Evolutionary conservation across 2,113 vertebrate species (phyloP).

Genomic region (Marmota monax): DNA sequence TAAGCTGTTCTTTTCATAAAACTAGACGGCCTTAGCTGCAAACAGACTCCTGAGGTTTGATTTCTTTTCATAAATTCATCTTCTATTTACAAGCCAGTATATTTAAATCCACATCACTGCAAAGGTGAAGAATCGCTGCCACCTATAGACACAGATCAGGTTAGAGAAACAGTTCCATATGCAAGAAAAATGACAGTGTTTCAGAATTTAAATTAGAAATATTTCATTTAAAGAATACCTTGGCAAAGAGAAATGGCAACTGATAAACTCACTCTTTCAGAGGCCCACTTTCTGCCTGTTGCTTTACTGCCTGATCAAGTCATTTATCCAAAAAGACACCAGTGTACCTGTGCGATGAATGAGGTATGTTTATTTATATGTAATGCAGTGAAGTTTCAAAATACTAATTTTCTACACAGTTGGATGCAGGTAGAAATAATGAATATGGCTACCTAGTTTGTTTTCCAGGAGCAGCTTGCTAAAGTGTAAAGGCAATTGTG

Average conservation of each 20-base stretch:
- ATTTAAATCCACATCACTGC: slow-evolving; percentile 25
- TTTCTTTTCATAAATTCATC: slow-evolving; percentile 49
- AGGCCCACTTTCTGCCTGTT: slow-evolving; percentile 57
- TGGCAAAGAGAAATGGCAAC: slow-evolving; percentile 62
- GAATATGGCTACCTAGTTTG: slow-evolving; percentile 54
- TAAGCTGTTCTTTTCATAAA: slow-evolving; percentile 54
- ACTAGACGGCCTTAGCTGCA: not conserved
- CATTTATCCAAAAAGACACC: slow-evolving; percentile 63
- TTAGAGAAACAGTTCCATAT: not conserved
- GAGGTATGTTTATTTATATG: slow-evolving; percentile 57
- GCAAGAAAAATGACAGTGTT: slow-evolving; percentile 53
- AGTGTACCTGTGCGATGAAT: slow-evolving; percentile 67
- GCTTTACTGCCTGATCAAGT: slow-evolving; percentile 62
- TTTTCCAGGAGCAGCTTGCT: slow-evolving; percentile 59
- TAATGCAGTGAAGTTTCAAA: slow-evolving; percentile 71
- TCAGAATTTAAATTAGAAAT: slow-evolving; percentile 73
- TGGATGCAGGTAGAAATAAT: slow-evolving; percentile 72
- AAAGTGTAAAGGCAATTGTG: slow-evolving; percentile 58
- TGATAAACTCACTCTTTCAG: slow-evolving; percentile 64
- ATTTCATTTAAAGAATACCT: slow-evolving; percentile 63
- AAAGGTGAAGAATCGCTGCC: slow-evolving; percentile 84
- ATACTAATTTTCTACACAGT: slow-evolving; percentile 70
- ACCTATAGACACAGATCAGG: slow-evolving; percentile 82
- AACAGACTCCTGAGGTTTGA: not conserved
- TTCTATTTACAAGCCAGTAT: not conserved